A percentile compares a stretch with the other conserved stretches of the same genome.
phyloP scores from a whole-genome alignment of 2,888 invertebrate genomes.

The Strigamia maritima region DNA sequence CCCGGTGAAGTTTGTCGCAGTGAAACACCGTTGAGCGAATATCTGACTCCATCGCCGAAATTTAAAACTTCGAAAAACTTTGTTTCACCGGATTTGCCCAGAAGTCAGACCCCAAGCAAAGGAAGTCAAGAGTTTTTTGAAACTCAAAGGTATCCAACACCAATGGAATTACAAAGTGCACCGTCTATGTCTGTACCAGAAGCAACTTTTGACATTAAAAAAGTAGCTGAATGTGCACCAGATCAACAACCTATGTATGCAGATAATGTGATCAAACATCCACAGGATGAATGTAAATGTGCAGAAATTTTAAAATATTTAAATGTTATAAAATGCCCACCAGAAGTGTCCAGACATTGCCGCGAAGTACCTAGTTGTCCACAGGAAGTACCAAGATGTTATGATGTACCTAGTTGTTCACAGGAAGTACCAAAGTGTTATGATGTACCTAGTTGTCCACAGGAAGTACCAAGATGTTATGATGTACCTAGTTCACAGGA shows the following conservation, averaged over 20 bases:
- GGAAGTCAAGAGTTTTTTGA: background rate
- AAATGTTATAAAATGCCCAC: background rate
- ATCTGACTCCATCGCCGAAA: background rate
- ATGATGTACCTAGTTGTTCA: background rate
- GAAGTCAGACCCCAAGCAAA: background rate
- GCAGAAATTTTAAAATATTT: background rate
- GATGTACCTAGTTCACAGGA: background rate
- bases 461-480: background rate
- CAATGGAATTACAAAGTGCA: background rate
- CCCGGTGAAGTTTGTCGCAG: background rate
- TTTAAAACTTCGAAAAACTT: background rate
- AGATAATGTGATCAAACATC: background rate
- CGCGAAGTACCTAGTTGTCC: background rate
- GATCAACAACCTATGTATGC: background rate
- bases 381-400: background rate
- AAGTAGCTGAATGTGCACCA: background rate
- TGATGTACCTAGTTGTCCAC: background rate
- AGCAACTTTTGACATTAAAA: background rate
- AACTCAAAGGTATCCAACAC: slow-evolving; percentile 9
- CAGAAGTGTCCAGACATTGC: background rate
- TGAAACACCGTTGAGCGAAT: background rate
- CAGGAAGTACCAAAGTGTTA: background rate
- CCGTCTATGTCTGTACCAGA: background rate
- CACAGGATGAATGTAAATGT: background rate
- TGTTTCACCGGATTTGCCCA: background rate